Evolutionary conservation across 1,140 invertebrate species (phyloP).

Genomic region (Ptiloglossa arizonensis): DNA sequence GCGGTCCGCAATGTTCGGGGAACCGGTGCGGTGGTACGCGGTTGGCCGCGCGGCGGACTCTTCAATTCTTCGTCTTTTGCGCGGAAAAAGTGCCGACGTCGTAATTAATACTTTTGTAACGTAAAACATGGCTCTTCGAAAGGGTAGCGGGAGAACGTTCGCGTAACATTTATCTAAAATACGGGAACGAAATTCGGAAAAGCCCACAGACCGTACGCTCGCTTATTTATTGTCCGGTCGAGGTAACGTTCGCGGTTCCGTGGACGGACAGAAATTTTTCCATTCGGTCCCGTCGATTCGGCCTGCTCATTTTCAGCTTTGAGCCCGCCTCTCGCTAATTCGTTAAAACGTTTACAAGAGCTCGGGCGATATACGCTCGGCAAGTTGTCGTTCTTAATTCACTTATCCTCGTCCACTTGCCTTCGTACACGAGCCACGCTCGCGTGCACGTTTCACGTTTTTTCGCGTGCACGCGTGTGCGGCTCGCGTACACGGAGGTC

Average conservation of each 20-base stretch:
- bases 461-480: neutral
- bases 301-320: constrained; percentile 50
- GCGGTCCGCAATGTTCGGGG: no score
- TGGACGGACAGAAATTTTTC: constrained; percentile 27
- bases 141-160: constrained; percentile 14
- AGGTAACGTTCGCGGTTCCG: neutral
- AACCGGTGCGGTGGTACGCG: no score
- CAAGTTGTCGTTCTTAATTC: constrained; percentile 68
- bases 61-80: no score
- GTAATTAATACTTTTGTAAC: no score
- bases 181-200: constrained; percentile 32
- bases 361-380: constrained; percentile 23
- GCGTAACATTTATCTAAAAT: constrained; percentile 43
- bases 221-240: constrained; percentile 37
- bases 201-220: neutral
- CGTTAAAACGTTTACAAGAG: constrained; percentile 64
- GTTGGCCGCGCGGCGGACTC: no score
- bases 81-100: no score
- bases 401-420: constrained; percentile 51
- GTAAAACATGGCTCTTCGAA: neutral
- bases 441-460: constrained; percentile 44
- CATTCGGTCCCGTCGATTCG: constrained; percentile 11
- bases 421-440: constrained; percentile 18
- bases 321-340: constrained; percentile 59
- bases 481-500: neutral